These are phyloP conservation scores for Crepidodera aurea DNA, from an alignment of 2,888 invertebrate species.

Conservation along the genomic window DNA sequence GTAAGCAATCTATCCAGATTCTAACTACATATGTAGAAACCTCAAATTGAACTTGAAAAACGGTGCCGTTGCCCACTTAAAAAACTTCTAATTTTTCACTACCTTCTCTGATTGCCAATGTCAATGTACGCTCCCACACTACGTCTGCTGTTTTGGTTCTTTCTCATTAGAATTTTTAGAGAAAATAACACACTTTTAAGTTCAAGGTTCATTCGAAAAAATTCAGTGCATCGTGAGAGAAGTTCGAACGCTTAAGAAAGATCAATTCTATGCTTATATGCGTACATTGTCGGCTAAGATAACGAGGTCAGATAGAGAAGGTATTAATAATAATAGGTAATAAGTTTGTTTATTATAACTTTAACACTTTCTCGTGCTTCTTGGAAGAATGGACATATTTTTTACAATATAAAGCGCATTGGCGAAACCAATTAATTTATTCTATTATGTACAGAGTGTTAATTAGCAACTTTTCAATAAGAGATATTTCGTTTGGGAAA, in stretches of 20 bases:
- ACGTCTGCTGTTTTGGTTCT: neutral
- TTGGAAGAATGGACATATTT: no score
- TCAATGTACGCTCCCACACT: neutral
- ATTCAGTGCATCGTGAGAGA: conserved; percentile 26
- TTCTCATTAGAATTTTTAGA: conserved; percentile 22
- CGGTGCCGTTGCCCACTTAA: no score
- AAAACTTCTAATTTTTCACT: no score
- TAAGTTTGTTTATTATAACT: neutral
- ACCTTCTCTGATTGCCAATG: conserved; percentile 5
- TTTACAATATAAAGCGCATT: no score
- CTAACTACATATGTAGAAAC: no score
- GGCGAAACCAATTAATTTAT: no score
- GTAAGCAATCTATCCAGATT: no score
- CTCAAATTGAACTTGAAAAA: no score
- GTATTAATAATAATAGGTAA: conserved; percentile 2
- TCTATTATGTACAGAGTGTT: no score
- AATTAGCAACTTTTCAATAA: no score
- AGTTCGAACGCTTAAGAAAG: conserved; percentile 1
- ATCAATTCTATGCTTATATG: neutral
- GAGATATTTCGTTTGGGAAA: no score
- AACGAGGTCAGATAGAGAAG: neutral
- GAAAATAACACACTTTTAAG: conserved; percentile 31
- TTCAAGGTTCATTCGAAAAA: conserved; percentile 33
- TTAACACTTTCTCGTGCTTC: conserved; percentile 1
- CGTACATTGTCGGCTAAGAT: conserved; percentile 3